Conservation (phyloP, 2,888 invertebrate species). For the Eucera pruinosa region DNA sequence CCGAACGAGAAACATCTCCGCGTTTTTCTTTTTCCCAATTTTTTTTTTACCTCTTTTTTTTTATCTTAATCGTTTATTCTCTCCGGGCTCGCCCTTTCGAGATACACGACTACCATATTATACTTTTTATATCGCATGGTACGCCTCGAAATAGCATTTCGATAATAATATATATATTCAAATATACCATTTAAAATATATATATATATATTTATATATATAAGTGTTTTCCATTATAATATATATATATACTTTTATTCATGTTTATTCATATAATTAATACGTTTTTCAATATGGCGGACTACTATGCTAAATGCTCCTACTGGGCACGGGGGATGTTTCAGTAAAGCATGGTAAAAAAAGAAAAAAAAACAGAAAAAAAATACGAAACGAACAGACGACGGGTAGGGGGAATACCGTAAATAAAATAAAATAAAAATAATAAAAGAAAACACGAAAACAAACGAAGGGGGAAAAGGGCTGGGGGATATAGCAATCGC, state of each 20-base stretch:
- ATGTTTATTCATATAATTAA: slow-evolving; percentile 78
- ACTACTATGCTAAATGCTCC: slow-evolving; percentile 78
- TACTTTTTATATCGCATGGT: slow-evolving; percentile 51
- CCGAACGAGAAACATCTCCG: slow-evolving; percentile 61
- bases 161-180: slow-evolving; percentile 73
- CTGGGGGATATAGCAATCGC: slow-evolving; percentile 46
- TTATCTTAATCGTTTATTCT: slow-evolving; percentile 25
- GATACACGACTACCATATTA: slow-evolving; percentile 63
- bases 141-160: slow-evolving; percentile 65
- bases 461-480: neutral
- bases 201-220: slow-evolving; percentile 74
- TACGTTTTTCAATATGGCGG: slow-evolving; percentile 81
- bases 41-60: neutral
- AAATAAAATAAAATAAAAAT: slow-evolving; percentile 5
- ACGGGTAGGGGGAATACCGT: neutral
- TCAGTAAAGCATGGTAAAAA: slow-evolving; percentile 50
- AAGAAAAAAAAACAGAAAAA: slow-evolving; percentile 4
- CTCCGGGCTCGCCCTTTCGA: slow-evolving; percentile 61
- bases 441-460: slow-evolving; percentile 26
- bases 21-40: slow-evolving; percentile 13
- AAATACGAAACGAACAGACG: slow-evolving; percentile 29
- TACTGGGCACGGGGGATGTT: slow-evolving; percentile 57
- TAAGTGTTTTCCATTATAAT: slow-evolving; percentile 76
- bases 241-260: slow-evolving; percentile 76
- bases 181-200: slow-evolving; percentile 81